Conservation (phyloP, 37 sponge, comb jelly and placozoan genomes). For the Mnemiopsis leidyi region DNA sequence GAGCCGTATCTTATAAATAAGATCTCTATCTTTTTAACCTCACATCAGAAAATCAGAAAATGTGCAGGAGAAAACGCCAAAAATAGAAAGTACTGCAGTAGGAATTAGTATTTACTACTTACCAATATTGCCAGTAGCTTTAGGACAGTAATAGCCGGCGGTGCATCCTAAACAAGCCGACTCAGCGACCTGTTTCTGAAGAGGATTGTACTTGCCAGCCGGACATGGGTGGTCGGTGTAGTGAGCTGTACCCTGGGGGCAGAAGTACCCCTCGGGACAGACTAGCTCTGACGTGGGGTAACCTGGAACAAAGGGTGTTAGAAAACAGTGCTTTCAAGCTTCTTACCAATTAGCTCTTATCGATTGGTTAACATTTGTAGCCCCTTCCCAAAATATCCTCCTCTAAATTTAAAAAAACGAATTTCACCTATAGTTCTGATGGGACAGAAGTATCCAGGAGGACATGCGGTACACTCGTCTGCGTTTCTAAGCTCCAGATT, state of each 20-base stretch:
- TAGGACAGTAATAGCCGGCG: constrained; percentile 67
- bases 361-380: no score
- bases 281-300: constrained; percentile 47
- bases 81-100: neutral
- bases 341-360: no score
- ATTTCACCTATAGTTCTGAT: constrained; percentile 14
- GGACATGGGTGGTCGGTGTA: constrained; percentile 40
- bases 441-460: constrained; percentile 64
- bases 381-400: no score
- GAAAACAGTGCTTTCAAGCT: no score
- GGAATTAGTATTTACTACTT: neutral
- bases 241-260: constrained; percentile 24
- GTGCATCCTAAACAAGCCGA: constrained; percentile 42
- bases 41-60: no score
- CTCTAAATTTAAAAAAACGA: neutral
- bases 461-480: constrained; percentile 20
- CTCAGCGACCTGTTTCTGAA: constrained; percentile 8
- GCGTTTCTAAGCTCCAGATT: neutral
- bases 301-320: neutral
- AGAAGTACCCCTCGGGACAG: constrained; percentile 64
- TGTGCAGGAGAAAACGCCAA: no score
- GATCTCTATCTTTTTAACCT: no score
- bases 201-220: constrained; percentile 47
- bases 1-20: no score
- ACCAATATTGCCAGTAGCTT: constrained; percentile 61